Evolutionary conservation across 2,888 invertebrate genomes (phyloP), one percentile per base, ranked within the genome.

Genomic region (Congeria kusceri): DNA sequence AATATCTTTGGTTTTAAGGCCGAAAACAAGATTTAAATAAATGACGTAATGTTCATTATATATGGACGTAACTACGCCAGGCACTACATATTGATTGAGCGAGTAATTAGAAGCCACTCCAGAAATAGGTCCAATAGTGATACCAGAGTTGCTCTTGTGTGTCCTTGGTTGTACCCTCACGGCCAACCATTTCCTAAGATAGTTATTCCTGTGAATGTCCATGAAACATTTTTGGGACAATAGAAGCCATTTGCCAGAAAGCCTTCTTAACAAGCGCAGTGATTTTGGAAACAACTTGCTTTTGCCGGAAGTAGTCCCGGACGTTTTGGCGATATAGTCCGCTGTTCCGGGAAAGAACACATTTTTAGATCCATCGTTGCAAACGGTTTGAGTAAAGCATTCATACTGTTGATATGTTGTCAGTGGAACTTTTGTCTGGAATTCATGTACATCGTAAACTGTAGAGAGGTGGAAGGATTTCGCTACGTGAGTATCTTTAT

Each of bases 251-350:
- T 39, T 47, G 0, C 67, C 83, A 25, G 62, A 61, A n/a, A 47
- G 59, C 7, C 58, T 53, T 64, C 53, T 32, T 32, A 83, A 11
- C 46, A 76, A 32, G 0, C 49, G 59, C 11, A 57, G 18, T 29
- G 64, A 75, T 65, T 81, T 85, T 25, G 85, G 83, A 59, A 81
- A 81, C 25, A 58, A 66, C 47, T 85, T 81, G 25, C 77, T 75
- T 49, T 70, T 70, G 7, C 81, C 83, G 28, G 77, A 65, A 13
- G 81, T 74, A 25, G 85, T 83, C 20, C 85, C 85, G 9, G 85
- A 83, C n/a, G 85, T 80, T 7, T 67, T 25, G 0, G 79, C 77
- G 15, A 82, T 72, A 70, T 77, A 84, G 62, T 82, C 78, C 20
- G 77, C 66, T 25, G 73, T 59, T 59, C 79, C 86, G 5, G 77